Evolutionary conservation across 2,888 invertebrate species (phyloP), one percentile per base, ranked within the genome.

Genomic region (Ophion ventricosus): DNA sequence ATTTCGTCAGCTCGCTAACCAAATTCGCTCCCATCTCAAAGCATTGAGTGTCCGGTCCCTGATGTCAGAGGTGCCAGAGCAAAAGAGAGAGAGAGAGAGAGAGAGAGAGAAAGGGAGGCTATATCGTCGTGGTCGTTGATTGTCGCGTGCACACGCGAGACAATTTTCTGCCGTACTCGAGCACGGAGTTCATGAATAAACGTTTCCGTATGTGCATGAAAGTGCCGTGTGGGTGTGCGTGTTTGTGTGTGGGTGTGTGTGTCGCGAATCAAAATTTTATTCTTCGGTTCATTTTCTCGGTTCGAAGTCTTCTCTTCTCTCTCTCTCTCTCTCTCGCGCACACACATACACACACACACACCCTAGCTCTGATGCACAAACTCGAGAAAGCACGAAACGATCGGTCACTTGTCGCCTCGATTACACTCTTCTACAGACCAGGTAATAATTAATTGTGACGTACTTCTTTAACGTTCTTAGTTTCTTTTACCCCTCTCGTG

Each of bases 131-230:
- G 54, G 4, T 54, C 59, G 63, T 57, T 63, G 78, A 83, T 83
- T 84, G 86, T 85, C 85, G 87, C 87, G 85, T 86, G 87, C 64
- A 77, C 86, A 85, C 87, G 86, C 87, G 78, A 86, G 61, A 70
- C 67, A 20, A 20, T 70, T 49, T 54, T 29, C n/a, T 25, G 54
- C 56, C 29, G 70, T 20, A 70, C 56, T 69, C 49, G 20, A 14
- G 25, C 25, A 54, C 56, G 29, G 20, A 56, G 25, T 76, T 66
- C 40, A 67, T 56, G 66, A 66, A 57, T 76, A 76, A 76, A 76
- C 76, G 66, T 25, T 76, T 29, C 35, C 35, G 35, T 35, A 35
- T 35, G 35, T 7, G 7, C 35, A 35, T 4, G 35, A n/a, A n/a
- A 7, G 35, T 35, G 35, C 4, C 4, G 29, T 1, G 29, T 29